phyloP scores from a whole-genome alignment of 2,113 vertebrate genomes.

The Eupsittula cactorum region DNA sequence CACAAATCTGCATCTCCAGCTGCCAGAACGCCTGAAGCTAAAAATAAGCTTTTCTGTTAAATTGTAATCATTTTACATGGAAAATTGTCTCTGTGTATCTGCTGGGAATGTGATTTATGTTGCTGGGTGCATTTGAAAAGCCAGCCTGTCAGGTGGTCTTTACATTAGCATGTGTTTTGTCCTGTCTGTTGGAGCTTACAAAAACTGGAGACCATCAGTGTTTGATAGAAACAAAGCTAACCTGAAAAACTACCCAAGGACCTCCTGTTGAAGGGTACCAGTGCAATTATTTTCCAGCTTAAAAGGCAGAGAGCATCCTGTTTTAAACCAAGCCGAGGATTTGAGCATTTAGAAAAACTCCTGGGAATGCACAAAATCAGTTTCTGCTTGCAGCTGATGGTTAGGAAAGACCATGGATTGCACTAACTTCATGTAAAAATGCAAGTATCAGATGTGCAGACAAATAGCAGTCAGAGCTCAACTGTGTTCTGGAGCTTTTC shows the following conservation, averaged over 20 bases:
- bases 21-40: not conserved
- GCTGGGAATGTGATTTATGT: not conserved
- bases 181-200: not conserved
- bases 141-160: not conserved
- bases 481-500: not conserved
- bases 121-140: not conserved
- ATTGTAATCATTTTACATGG: not conserved
- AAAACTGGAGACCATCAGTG: not conserved
- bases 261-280: not conserved
- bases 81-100: not conserved
- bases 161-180: not conserved
- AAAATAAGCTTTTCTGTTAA: constrained; percentile 13
- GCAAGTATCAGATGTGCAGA: not conserved
- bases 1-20: constrained; percentile 22
- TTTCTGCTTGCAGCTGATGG: not conserved
- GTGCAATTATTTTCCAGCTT: not conserved
- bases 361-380: not conserved
- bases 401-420: not conserved
- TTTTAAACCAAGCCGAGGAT: not conserved
- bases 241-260: accelerated
- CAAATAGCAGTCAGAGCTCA: accelerated
- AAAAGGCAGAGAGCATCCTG: not conserved
- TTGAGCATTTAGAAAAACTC: not conserved
- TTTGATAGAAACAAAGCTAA: not conserved
- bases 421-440: not conserved